Base-by-base conservation (phyloP, 2,888 invertebrate species). In the Hartigia nigra region DNA sequence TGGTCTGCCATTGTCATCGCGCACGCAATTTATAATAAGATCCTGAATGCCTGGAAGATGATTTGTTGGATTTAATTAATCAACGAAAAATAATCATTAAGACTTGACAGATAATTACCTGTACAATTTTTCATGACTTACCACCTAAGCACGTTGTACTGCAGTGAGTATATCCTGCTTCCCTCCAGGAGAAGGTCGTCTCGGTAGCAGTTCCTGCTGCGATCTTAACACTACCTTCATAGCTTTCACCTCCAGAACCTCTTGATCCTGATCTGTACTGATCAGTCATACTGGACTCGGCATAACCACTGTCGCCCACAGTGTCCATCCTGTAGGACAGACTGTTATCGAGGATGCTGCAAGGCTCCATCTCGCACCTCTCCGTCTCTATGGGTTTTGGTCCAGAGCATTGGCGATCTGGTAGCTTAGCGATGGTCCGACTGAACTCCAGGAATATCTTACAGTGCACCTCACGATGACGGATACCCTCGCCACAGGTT, bases 391-490 rank as follows among this genome's bases (percentile, higher is more conserved):
- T 91, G 0, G 98, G 98, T 88, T 97, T 97, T 0, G 95, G 95
- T 0, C 97, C 98, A 86, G 95, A 94, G 90, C 98, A 98, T 88
- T 98, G 95, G 77, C 94, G 94, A 89, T 98, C 98, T 0, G 98
- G 97, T 12, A 98, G 93, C 84, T 96, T 96, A 9, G 97, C 97
- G 77, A 97, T 95, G 0, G 97, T 97, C 84, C 96, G 94, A 79
- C 98, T 97, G 92, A 98, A 98, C 91, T 98, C 97, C 81, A 98
- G 93, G 92, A 97, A 98, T 87, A 98, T 98, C 93, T 97, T 97
- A 93, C 99, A 99, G 86, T 96, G 95, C n/a, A 98, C 98, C 86
- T 95, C 95, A 55, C 98, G 95, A 83, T 95, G 95, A n/a, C 96
- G 93, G 85, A 96, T 93, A 0, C 98, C 99, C 90, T 97, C 96